These are phyloP conservation scores for Scaptomyza tumidula DNA, from an alignment of 2,888 invertebrate species.

Conservation along the genomic window DNA sequence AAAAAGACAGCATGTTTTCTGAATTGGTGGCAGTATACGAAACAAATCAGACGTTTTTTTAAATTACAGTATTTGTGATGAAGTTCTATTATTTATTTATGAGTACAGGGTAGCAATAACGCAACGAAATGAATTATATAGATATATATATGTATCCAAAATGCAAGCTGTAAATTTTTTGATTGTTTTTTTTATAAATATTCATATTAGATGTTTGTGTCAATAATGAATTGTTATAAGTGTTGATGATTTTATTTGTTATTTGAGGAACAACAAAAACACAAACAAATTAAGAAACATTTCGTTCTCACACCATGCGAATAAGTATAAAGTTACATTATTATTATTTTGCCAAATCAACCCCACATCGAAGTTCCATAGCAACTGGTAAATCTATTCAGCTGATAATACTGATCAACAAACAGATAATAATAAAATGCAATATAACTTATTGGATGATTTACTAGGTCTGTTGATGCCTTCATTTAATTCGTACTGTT, in stretches of 20 bases:
- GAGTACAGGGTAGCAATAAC: constrained; percentile 9
- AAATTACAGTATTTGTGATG: too few species aligned
- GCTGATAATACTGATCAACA: constrained; percentile 13
- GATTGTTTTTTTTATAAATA: constrained; percentile 10
- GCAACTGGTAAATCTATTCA: not conserved
- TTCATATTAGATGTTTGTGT: constrained; percentile 8
- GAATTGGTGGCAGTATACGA: too few species aligned
- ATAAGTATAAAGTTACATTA: not conserved
- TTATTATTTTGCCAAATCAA: not conserved
- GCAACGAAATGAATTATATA: constrained; percentile 2
- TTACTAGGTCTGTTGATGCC: not conserved
- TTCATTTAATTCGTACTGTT: not conserved
- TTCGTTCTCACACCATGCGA: too few species aligned
- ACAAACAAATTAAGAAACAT: too few species aligned
- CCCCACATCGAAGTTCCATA: not conserved
- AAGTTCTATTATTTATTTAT: not conserved
- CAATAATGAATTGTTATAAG: constrained; percentile 9
- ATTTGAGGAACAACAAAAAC: constrained; percentile 1
- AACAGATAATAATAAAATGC: constrained; percentile 6
- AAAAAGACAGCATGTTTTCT: too few species aligned
- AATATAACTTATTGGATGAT: constrained; percentile 1
- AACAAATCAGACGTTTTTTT: too few species aligned
- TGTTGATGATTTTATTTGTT: constrained; percentile 4
- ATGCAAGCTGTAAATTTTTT: constrained; percentile 16
- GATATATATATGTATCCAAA: constrained; percentile 8